A percentile compares a stretch with the other conserved stretches of the same genome.
Evolutionary conservation across 30 jellyfish, hydroid and myxozoan genomes (phyloP).

Genomic region (Aurelia aurita): DNA sequence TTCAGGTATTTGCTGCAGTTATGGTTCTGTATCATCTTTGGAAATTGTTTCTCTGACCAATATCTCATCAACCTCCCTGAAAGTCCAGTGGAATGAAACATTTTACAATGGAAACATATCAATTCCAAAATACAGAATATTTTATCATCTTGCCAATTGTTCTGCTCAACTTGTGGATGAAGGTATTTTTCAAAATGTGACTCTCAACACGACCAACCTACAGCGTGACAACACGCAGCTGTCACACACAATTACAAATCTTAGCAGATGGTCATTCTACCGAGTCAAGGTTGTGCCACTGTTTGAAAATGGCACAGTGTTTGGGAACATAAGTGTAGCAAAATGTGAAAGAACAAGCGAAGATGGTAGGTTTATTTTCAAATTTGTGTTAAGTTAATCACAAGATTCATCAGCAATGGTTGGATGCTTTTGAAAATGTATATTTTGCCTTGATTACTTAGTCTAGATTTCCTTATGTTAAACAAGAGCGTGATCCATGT

Average conservation of each 20-base stretch:
- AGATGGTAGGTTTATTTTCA: conserved; percentile 39
- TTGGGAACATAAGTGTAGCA: background rate
- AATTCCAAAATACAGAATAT: conserved; percentile 11
- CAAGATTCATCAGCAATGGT: background rate
- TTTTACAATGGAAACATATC: conserved; percentile 11
- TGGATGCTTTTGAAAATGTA: background rate
- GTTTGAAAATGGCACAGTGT: conserved; percentile 13
- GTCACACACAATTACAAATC: conserved; percentile 6
- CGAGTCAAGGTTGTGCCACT: conserved; percentile 30
- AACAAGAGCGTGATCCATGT: too few species aligned
- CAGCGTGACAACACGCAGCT: background rate
- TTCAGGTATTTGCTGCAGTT: conserved; percentile 14
- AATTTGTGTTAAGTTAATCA: background rate
- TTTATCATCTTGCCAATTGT: conserved; percentile 4
- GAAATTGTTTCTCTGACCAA: conserved; percentile 7
- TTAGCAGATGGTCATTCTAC: conserved; percentile 52
- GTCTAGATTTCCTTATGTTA: too few species aligned
- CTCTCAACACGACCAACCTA: background rate
- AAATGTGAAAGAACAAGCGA: conserved; percentile 32
- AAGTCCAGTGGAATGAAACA: conserved; percentile 25
- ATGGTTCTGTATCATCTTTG: conserved; percentile 29
- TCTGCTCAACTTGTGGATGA: conserved; percentile 1
- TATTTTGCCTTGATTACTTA: too few species aligned
- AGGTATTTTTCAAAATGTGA: background rate
- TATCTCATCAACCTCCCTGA: conserved; percentile 49